These are phyloP conservation scores for Zaprionus africanus DNA, from an alignment of 1,140 invertebrate genomes.

Conservation along the genomic window DNA sequence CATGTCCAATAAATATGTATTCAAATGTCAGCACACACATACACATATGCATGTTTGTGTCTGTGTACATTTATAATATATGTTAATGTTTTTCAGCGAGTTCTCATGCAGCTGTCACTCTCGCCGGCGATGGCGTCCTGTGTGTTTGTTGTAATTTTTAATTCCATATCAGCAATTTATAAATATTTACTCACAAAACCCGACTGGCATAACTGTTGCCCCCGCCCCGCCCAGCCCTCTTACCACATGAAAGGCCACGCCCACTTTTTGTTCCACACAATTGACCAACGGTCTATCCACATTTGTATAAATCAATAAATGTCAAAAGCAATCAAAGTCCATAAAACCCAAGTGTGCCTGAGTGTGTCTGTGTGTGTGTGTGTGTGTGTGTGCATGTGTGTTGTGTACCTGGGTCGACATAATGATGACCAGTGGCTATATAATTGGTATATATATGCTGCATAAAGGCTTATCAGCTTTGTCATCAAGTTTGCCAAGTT, in stretches of 20 bases:
- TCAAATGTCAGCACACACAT: not conserved
- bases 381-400: not conserved
- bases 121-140: slow-evolving; percentile 13
- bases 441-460: not conserved
- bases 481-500: not conserved
- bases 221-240: not conserved
- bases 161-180: slow-evolving; percentile 69
- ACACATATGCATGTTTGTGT: slow-evolving; percentile 16
- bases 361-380: slow-evolving; percentile 11
- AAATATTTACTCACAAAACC: slow-evolving; percentile 61
- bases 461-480: not conserved
- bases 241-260: not conserved
- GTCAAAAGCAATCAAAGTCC: slow-evolving; percentile 71
- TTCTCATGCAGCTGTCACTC: slow-evolving; percentile 57
- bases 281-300: slow-evolving; percentile 11
- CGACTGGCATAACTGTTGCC: not conserved
- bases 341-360: slow-evolving; percentile 56
- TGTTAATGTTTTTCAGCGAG: slow-evolving; percentile 28
- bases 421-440: slow-evolving; percentile 39
- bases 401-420: slow-evolving; percentile 21
- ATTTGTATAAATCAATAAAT: slow-evolving; percentile 73
- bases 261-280: not conserved
- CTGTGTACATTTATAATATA: slow-evolving; percentile 25
- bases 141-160: slow-evolving; percentile 68
- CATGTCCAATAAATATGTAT: not conserved